Evolutionary conservation across 1,140 invertebrate species (phyloP).

Genomic region (Drosophila willistoni): DNA sequence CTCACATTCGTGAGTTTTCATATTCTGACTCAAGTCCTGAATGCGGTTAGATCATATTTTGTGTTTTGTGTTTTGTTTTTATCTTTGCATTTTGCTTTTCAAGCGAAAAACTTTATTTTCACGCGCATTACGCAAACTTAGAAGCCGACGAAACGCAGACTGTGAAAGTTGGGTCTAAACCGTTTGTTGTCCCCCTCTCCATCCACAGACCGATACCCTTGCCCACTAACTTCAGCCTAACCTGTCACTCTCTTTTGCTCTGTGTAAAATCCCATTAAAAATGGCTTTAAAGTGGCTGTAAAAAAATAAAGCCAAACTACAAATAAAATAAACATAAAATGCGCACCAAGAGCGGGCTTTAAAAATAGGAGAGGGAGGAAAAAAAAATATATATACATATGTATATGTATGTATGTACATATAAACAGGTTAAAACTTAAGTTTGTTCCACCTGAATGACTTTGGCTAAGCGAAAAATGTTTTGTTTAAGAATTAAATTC

Average conservation of each 20-base stretch:
- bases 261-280: slow-evolving; percentile 72
- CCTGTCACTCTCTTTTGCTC: neutral
- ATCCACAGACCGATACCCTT: neutral
- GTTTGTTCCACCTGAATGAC: slow-evolving; percentile 6
- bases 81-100: slow-evolving; percentile 38
- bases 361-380: neutral
- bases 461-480: neutral
- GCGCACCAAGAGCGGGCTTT: slow-evolving; percentile 17
- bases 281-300: slow-evolving; percentile 70
- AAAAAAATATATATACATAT: neutral
- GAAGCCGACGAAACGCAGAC: slow-evolving; percentile 25
- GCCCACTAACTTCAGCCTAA: neutral
- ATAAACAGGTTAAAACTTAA: slow-evolving; percentile 1
- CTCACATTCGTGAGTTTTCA: slow-evolving; percentile 23
- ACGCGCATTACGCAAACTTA: slow-evolving; percentile 70
- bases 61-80: slow-evolving; percentile 64
- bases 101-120: slow-evolving; percentile 79
- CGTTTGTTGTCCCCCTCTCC: neutral
- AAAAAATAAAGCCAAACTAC: slow-evolving; percentile 32
- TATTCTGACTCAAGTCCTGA: slow-evolving; percentile 31
- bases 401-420: neutral
- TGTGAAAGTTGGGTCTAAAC: slow-evolving; percentile 49
- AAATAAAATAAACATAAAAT: slow-evolving; percentile 46
- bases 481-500: neutral
- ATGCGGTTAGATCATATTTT: slow-evolving; percentile 25